A percentile compares a stretch with the other conserved stretches of the same genome.
Evolutionary conservation across 2,888 invertebrate genomes (phyloP).

Genomic region (Desoria tigrina): DNA sequence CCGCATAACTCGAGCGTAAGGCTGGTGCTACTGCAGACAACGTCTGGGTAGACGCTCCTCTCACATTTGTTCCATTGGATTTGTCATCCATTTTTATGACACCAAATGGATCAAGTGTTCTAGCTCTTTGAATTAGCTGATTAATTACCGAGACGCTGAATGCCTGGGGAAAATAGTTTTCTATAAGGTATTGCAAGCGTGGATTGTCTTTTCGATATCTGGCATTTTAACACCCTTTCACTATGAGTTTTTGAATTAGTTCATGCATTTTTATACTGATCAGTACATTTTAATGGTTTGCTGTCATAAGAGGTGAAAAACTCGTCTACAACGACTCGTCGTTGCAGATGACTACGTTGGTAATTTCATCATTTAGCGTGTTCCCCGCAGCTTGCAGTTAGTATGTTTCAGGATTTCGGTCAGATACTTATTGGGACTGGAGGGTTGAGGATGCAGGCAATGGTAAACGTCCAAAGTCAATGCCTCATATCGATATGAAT

Average conservation of each 20-base stretch:
- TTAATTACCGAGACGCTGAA: neutral
- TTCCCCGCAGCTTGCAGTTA: neutral
- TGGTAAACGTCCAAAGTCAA: no score
- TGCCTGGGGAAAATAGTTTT: conserved; percentile 8
- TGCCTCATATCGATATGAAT: no score
- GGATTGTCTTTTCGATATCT: conserved; percentile 6
- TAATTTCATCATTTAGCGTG: neutral
- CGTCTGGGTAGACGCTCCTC: conserved; percentile 17
- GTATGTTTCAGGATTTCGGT: neutral
- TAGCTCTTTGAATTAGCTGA: conserved; percentile 11
- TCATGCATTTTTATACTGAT: no score
- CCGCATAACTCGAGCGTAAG: conserved; percentile 63
- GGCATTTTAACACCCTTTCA: no score
- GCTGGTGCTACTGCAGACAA: conserved; percentile 33
- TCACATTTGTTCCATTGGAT: neutral
- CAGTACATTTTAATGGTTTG: conserved; percentile 11
- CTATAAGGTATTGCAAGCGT: neutral
- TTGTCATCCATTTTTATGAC: conserved; percentile 28
- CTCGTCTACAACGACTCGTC: neutral
- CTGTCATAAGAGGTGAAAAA: conserved; percentile 5
- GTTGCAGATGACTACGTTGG: neutral
- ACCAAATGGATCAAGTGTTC: conserved; percentile 16
- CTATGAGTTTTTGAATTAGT: no score
- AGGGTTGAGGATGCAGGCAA: no score
- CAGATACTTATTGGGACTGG: neutral